Evolutionary conservation across 2,888 invertebrate species (phyloP).

Genomic region (Campoplex nolae): DNA sequence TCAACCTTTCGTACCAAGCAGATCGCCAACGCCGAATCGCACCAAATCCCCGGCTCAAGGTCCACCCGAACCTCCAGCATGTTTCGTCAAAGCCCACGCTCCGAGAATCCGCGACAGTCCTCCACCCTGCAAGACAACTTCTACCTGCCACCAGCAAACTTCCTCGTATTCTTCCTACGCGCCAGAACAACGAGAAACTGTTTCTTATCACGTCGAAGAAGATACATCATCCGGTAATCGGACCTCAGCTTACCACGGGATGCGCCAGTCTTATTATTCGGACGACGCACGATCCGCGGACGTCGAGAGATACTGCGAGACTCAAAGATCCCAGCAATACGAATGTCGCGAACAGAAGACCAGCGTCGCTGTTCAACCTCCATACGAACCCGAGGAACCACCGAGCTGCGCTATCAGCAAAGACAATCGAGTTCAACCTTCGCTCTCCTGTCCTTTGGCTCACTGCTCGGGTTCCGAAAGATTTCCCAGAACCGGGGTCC

Average conservation of each 20-base stretch:
- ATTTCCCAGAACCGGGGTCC: constrained; percentile 78
- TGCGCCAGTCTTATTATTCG: constrained; percentile 43
- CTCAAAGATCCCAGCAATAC: constrained; percentile 72
- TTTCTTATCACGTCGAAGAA: constrained; percentile 81
- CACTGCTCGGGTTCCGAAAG: constrained; percentile 73
- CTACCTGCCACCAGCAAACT: constrained; percentile 77
- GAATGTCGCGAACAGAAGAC: constrained; percentile 73
- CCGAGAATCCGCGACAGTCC: constrained; percentile 87
- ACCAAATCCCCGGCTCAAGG: constrained; percentile 90
- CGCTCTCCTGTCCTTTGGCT: constrained; percentile 77
- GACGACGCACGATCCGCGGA: constrained; percentile 54
- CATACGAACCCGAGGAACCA: constrained; percentile 37
- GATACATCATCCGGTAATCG: constrained; percentile 82
- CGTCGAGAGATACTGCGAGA: constrained; percentile 13
- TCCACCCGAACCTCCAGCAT: constrained; percentile 86
- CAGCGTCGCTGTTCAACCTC: constrained; percentile 31
- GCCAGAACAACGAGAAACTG: constrained; percentile 78
- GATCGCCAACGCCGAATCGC: constrained; percentile 84
- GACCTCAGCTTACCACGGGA: constrained; percentile 72
- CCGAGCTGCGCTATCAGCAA: constrained; percentile 77
- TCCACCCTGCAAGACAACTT: constrained; percentile 77
- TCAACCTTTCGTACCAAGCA: constrained; percentile 77
- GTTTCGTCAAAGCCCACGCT: constrained; percentile 87
- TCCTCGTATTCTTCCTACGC: constrained; percentile 57
- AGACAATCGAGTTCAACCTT: constrained; percentile 71